Percentiles rank a stretch among this genome's conserved stretches.
These are phyloP conservation scores for Gasterosteus aculeatus DNA, from an alignment of 2,113 vertebrate genomes.

Conservation along the genomic window DNA sequence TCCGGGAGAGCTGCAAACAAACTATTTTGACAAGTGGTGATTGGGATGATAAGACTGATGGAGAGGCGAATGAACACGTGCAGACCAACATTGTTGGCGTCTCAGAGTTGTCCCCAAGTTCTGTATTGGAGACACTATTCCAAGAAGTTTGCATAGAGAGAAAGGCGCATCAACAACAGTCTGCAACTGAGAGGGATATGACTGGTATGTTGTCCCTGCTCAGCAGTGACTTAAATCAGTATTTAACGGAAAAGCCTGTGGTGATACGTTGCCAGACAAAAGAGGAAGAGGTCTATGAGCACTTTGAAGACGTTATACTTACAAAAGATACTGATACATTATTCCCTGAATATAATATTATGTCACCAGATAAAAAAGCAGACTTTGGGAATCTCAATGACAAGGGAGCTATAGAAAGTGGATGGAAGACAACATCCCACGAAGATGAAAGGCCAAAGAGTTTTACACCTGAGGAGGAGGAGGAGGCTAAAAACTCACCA, in stretches of 20 bases:
- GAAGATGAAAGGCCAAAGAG: slow-evolving; percentile 22
- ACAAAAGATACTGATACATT: slow-evolving; percentile 52
- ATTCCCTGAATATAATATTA: slow-evolving; percentile 13
- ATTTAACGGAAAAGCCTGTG: slow-evolving; percentile 40
- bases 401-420: slow-evolving; percentile 19
- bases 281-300: slow-evolving; percentile 57
- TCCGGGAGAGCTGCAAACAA: slow-evolving; percentile 70
- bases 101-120: slow-evolving; percentile 69
- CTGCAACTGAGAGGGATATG: slow-evolving; percentile 55
- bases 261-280: slow-evolving; percentile 30
- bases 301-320: slow-evolving; percentile 58
- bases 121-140: slow-evolving; percentile 69
- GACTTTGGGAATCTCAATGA: not conserved
- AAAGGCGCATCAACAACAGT: slow-evolving; percentile 44
- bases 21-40: slow-evolving; percentile 42
- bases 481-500: slow-evolving; percentile 8
- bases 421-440: slow-evolving; percentile 10
- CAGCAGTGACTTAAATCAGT: slow-evolving; percentile 72
- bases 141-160: slow-evolving; percentile 72
- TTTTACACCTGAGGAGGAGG: slow-evolving; percentile 25
- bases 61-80: not conserved
- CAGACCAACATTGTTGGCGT: slow-evolving; percentile 76
- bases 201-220: slow-evolving; percentile 78
- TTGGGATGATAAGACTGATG: not conserved
- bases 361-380: slow-evolving; percentile 9